Evolutionary conservation across 2,797 vertebrate genomes (phyloP).

Genomic region (Muraenolepis orangiensis): DNA sequence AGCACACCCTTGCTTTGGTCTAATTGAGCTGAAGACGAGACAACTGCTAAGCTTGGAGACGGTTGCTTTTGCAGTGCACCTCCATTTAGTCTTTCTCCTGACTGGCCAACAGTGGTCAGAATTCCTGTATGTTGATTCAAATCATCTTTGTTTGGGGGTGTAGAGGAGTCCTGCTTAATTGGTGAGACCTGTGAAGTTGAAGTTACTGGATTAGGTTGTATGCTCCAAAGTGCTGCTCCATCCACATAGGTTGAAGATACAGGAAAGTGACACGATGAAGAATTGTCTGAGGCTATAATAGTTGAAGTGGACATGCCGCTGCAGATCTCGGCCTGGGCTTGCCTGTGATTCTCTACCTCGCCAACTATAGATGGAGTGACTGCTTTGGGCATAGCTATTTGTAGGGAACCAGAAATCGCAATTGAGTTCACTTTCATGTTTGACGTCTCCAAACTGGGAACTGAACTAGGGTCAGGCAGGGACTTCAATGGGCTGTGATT

Average conservation of each 20-base stretch:
- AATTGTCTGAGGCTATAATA: constrained; percentile 42
- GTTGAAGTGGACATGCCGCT: constrained; percentile 45
- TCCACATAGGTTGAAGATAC: constrained; percentile 48
- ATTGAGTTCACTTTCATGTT: constrained; percentile 42
- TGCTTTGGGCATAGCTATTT: constrained; percentile 39
- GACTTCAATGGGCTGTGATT: constrained; percentile 42
- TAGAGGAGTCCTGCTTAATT: constrained; percentile 46
- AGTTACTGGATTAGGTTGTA: constrained; percentile 41
- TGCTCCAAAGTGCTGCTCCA: constrained; percentile 63
- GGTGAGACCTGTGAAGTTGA: constrained; percentile 51
- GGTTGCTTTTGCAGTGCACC: constrained; percentile 59
- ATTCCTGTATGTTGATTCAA: constrained; percentile 47
- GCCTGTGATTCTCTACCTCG: constrained; percentile 54
- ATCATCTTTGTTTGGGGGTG: constrained; percentile 58
- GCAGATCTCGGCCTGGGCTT: constrained; percentile 46
- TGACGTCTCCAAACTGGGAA: constrained; percentile 45
- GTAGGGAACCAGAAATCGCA: constrained; percentile 33
- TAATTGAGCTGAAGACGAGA: constrained; percentile 53
- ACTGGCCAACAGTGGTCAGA: constrained; percentile 53
- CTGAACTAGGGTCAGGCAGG: constrained; percentile 39
- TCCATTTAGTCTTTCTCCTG: constrained; percentile 58
- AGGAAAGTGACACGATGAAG: constrained; percentile 46
- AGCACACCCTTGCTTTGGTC: constrained; percentile 60
- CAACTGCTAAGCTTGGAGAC: constrained; percentile 50
- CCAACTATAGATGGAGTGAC: constrained; percentile 39